Percentiles rank a stretch among this genome's conserved stretches.
phyloP scores from a whole-genome alignment of 2,797 vertebrate species.

The Alauda arvensis region DNA sequence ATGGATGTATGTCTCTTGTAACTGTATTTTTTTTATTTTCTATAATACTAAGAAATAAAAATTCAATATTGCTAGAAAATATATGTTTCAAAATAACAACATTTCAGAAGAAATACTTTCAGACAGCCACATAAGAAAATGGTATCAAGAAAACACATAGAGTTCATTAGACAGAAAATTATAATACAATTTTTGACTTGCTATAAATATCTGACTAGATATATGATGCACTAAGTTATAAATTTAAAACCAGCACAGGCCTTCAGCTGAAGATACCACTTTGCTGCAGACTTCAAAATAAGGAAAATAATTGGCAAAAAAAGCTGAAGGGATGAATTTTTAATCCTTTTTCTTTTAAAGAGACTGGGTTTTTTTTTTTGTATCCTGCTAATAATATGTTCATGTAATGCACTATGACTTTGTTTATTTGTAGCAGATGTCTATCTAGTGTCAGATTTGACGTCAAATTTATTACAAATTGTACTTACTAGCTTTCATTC shows the following conservation, averaged over 20 bases:
- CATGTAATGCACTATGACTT: background rate
- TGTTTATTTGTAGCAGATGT: background rate
- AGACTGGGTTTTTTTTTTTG: background rate
- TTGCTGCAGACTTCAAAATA: background rate
- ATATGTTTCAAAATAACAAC: background rate
- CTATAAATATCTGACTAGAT: background rate
- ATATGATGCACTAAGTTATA: background rate
- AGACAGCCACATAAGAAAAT: background rate
- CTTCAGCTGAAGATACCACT: background rate
- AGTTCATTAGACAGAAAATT: background rate
- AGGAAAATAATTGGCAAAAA: background rate
- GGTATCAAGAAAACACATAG: background rate
- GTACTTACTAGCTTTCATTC: background rate
- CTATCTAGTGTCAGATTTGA: background rate
- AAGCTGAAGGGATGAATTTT: background rate
- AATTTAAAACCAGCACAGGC: background rate
- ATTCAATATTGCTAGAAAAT: background rate
- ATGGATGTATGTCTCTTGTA: background rate
- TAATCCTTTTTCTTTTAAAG: background rate
- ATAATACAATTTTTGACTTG: background rate
- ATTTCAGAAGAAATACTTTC: background rate
- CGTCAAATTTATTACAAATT: background rate
- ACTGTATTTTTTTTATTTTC: background rate
- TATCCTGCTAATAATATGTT: background rate
- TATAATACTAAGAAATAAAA: background rate